These are phyloP conservation scores for Nyleta sp. DNA, from an alignment of 2,888 invertebrate genomes.

Conservation along the genomic window DNA sequence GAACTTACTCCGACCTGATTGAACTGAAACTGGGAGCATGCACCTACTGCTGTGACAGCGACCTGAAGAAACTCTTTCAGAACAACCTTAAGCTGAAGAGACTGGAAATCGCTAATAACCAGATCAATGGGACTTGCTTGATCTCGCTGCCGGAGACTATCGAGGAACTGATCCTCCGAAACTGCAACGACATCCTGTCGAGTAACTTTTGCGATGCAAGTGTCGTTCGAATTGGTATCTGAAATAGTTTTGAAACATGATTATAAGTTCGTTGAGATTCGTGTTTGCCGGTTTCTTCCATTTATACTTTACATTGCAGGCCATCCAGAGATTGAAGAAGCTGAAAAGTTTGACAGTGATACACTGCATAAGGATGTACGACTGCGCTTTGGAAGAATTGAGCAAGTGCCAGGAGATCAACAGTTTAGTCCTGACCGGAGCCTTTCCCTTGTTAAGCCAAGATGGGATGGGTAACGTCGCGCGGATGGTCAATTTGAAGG, in stretches of 20 bases:
- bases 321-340: slow-evolving; percentile 22
- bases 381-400: slow-evolving; percentile 22
- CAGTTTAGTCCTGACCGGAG: slow-evolving; percentile 27
- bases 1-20: slow-evolving; percentile 83
- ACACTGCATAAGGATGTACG: slow-evolving; percentile 24
- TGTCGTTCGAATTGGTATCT: not conserved
- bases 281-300: not conserved
- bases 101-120: slow-evolving; percentile 69
- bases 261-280: not conserved
- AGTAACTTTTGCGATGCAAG: slow-evolving; percentile 72
- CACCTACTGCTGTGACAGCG: slow-evolving; percentile 77
- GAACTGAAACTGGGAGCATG: slow-evolving; percentile 83
- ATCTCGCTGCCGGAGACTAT: slow-evolving; percentile 73
- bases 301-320: slow-evolving; percentile 14
- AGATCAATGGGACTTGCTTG: slow-evolving; percentile 75
- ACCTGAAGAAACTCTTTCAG: slow-evolving; percentile 74
- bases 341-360: slow-evolving; percentile 23
- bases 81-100: slow-evolving; percentile 73
- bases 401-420: slow-evolving; percentile 34
- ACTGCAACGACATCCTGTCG: slow-evolving; percentile 71
- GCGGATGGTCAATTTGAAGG: slow-evolving; percentile 26
- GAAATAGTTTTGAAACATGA: not conserved
- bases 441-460: slow-evolving; percentile 20
- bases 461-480: slow-evolving; percentile 31
- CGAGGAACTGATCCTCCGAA: slow-evolving; percentile 72